Percentiles rank a stretch among this genome's conserved stretches.
Conservation (phyloP, 2,888 invertebrate species). For the Athalia circularis region DNA sequence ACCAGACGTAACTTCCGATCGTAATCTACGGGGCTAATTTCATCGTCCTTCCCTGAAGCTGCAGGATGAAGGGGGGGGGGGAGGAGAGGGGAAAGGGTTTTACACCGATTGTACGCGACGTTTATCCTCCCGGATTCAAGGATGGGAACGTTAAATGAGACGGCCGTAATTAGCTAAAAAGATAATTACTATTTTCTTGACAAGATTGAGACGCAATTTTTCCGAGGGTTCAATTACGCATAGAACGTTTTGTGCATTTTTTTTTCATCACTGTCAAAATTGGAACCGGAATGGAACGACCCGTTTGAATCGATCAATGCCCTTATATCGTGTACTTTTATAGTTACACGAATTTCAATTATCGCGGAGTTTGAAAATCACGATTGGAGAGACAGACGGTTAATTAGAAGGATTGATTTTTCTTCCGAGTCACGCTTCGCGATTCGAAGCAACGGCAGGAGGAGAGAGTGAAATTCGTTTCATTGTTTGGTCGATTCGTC, state of each 20-base stretch:
- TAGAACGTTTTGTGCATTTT: too few species aligned
- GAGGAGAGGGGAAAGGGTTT: neutral
- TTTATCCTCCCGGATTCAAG: neutral
- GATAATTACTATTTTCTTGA: neutral
- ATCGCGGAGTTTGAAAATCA: too few species aligned
- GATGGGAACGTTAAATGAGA: constrained; percentile 2
- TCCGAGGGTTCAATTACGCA: too few species aligned
- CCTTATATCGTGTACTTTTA: too few species aligned
- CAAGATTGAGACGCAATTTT: neutral
- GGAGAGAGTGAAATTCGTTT: neutral
- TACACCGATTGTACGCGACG: constrained; percentile 7
- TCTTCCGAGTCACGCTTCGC: too few species aligned
- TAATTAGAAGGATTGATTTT: too few species aligned
- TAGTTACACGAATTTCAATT: too few species aligned
- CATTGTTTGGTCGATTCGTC: neutral
- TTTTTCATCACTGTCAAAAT: too few species aligned
- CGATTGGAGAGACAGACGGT: too few species aligned
- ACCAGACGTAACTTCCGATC: constrained; percentile 11
- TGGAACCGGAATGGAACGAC: too few species aligned
- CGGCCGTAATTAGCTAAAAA: constrained; percentile 1
- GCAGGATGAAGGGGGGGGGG: neutral
- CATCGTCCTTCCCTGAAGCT: constrained; percentile 21
- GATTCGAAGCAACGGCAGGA: too few species aligned
- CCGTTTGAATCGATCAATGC: too few species aligned
- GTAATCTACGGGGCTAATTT: constrained; percentile 8